Evolutionary conservation across 1,140 invertebrate species (phyloP).

Genomic region (Drosophila arawakana): DNA sequence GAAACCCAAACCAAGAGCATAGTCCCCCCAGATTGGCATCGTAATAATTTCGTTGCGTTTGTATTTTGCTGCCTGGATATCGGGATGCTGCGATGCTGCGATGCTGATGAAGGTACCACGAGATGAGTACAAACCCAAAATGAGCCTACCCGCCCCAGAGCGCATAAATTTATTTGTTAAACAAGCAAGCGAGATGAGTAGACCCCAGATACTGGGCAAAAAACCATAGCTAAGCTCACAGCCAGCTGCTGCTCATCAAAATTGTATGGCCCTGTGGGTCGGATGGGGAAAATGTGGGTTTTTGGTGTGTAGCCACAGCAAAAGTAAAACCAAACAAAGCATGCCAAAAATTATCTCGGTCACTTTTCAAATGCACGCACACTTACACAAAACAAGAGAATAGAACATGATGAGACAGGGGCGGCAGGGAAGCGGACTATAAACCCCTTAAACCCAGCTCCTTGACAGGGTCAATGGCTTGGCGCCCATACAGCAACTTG

Average conservation of each 20-base stretch:
- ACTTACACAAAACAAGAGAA: slow-evolving; percentile 30
- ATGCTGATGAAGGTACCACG: slow-evolving; percentile 44
- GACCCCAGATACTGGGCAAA: slow-evolving; percentile 4
- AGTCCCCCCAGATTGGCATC: slow-evolving; percentile 29
- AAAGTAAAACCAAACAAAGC: slow-evolving; percentile 77
- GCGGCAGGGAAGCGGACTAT: neutral
- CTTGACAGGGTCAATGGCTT: slow-evolving; percentile 55
- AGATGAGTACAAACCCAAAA: slow-evolving; percentile 9
- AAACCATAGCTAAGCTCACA: slow-evolving; percentile 43
- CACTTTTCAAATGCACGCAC: slow-evolving; percentile 81
- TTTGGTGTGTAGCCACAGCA: slow-evolving; percentile 38
- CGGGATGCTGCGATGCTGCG: slow-evolving; percentile 7
- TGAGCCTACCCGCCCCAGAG: slow-evolving; percentile 30
- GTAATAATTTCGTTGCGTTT: slow-evolving; percentile 75
- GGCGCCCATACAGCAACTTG: slow-evolving; percentile 33
- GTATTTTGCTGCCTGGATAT: slow-evolving; percentile 33
- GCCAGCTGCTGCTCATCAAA: slow-evolving; percentile 76
- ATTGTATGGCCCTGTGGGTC: slow-evolving; percentile 52
- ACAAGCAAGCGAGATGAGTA: slow-evolving; percentile 25
- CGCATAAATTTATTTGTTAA: slow-evolving; percentile 75
- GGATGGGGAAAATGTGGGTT: slow-evolving; percentile 12
- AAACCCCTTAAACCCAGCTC: slow-evolving; percentile 26
- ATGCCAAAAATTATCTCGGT: slow-evolving; percentile 81
- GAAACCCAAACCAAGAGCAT: slow-evolving; percentile 9
- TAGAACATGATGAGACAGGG: neutral